These are phyloP conservation scores for Ochotona curzoniae DNA, from an alignment of 2,113 vertebrate genomes.

Conservation along the genomic window DNA sequence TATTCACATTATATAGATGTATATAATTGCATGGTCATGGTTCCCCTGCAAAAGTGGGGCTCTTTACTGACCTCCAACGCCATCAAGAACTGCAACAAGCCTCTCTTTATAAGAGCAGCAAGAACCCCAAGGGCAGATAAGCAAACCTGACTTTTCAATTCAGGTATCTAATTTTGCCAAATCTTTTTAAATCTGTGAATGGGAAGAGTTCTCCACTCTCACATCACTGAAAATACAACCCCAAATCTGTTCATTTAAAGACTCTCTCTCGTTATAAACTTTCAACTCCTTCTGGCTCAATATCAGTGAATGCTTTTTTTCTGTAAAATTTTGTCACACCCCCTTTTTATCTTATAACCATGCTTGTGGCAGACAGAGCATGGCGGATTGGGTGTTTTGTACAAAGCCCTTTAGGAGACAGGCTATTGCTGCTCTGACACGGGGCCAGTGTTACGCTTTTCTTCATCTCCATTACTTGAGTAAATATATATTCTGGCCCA, in stretches of 20 bases:
- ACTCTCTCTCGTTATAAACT: background rate
- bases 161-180: background rate
- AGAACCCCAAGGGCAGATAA: background rate
- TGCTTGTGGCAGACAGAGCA: too few species aligned
- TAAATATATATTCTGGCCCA: conserved; percentile 67
- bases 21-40: background rate
- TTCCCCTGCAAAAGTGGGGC: background rate
- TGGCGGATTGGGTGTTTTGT: background rate
- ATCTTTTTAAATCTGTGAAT: background rate
- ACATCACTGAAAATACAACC: background rate
- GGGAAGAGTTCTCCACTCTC: background rate
- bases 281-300: background rate
- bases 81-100: background rate
- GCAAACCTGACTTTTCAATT: background rate
- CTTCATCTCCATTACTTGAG: conserved; percentile 51
- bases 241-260: background rate
- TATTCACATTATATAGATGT: background rate
- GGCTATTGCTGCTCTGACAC: conserved; percentile 43
- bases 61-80: background rate
- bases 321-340: background rate
- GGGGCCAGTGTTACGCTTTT: conserved; percentile 39
- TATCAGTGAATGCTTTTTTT: background rate
- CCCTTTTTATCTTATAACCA: conserved; percentile 39
- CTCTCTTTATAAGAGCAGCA: background rate
- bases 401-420: conserved; percentile 55